Evolutionary conservation across 2,113 vertebrate species (phyloP).

Genomic region (Psettodes erumei): DNA sequence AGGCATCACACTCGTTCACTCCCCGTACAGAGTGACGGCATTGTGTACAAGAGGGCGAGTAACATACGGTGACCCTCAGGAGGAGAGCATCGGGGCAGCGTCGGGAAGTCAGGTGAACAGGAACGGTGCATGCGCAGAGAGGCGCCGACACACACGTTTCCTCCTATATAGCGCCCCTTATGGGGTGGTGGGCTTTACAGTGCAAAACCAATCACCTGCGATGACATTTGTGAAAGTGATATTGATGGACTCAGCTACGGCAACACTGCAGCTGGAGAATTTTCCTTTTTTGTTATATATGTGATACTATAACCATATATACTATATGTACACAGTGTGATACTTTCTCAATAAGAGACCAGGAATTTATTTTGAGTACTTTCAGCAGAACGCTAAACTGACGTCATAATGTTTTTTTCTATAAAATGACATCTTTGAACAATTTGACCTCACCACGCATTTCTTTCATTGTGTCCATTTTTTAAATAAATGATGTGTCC

Average conservation of each 20-base stretch:
- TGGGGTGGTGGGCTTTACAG: too few species aligned
- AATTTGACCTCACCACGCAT: not conserved
- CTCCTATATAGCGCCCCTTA: too few species aligned
- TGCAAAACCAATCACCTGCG: not conserved
- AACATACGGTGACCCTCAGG: too few species aligned
- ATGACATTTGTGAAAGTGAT: conserved; percentile 2
- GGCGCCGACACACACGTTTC: too few species aligned
- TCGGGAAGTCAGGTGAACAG: too few species aligned
- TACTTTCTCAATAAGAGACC: not conserved
- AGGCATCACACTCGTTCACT: too few species aligned
- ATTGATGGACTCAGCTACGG: not conserved
- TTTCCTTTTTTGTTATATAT: not conserved
- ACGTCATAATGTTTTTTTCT: not conserved
- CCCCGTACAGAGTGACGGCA: too few species aligned
- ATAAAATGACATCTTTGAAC: not conserved
- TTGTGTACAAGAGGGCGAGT: too few species aligned
- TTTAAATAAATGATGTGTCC: not conserved
- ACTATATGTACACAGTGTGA: not conserved
- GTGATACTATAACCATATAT: too few species aligned
- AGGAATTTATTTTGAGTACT: not conserved
- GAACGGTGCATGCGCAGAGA: too few species aligned
- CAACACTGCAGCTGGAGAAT: not conserved
- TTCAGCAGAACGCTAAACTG: not conserved
- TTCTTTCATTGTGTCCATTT: not conserved
- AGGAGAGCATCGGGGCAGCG: too few species aligned